These are phyloP conservation scores for Nannoperca australis DNA, from an alignment of 2,797 vertebrate species.

Conservation along the genomic window DNA sequence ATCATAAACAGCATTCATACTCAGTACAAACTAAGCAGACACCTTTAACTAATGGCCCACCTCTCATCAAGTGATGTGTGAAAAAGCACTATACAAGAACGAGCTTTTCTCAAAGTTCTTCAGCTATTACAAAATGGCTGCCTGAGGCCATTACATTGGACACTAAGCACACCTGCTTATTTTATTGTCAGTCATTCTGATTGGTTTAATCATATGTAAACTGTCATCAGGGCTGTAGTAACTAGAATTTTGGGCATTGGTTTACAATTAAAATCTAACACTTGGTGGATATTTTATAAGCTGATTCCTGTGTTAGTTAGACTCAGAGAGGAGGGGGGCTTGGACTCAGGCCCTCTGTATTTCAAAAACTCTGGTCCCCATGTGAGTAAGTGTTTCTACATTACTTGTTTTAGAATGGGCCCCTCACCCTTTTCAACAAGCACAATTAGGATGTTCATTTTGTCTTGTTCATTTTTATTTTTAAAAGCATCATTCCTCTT, in stretches of 20 bases:
- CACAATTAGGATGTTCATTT: neutral
- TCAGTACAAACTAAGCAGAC: constrained; percentile 42
- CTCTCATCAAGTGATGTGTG: constrained; percentile 18
- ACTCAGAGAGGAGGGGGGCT: too few species aligned
- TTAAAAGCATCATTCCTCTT: neutral
- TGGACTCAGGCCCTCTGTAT: neutral
- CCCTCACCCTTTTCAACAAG: neutral
- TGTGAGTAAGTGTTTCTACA: neutral
- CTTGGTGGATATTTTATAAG: neutral
- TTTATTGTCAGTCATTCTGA: neutral
- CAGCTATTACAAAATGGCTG: constrained; percentile 4
- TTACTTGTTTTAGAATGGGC: neutral
- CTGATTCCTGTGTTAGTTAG: neutral
- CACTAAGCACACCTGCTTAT: constrained; percentile 1
- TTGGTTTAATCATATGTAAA: neutral
- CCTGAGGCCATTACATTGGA: neutral
- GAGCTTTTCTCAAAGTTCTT: neutral
- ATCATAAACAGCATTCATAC: constrained; percentile 42
- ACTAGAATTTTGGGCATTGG: neutral
- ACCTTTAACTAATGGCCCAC: constrained; percentile 31
- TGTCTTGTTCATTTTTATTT: neutral
- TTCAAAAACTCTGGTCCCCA: neutral
- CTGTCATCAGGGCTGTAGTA: neutral
- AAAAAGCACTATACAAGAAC: neutral
- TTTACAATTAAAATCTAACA: neutral